A percentile compares a stretch with the other conserved stretches of the same genome.
Conservation (phyloP, 2,113 vertebrate species). For the Labrus mixtus region DNA sequence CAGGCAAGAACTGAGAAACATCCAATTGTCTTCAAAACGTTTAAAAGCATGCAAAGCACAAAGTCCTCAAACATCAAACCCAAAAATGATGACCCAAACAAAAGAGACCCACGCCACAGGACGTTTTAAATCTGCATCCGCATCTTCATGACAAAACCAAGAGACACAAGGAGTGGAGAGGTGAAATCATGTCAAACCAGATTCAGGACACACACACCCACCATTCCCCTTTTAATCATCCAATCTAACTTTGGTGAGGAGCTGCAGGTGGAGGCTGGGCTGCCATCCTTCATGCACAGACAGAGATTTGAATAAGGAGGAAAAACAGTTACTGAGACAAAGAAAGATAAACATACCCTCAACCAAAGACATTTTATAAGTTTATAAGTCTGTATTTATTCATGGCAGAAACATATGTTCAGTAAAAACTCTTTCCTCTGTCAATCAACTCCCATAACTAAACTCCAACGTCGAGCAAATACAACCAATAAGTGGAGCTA, state of each 20-base stretch:
- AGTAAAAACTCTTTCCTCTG: no score
- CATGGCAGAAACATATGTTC: no score
- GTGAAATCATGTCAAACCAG: conserved; percentile 11
- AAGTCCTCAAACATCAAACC: background rate
- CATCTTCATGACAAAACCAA: conserved; percentile 30
- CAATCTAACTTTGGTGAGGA: conserved; percentile 84
- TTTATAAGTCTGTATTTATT: no score
- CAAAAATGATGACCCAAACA: conserved; percentile 18
- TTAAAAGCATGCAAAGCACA: conserved; percentile 55
- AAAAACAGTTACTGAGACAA: conserved; percentile 36
- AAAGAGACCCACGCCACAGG: conserved; percentile 37
- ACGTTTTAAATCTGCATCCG: conserved; percentile 19
- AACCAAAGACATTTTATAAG: background rate
- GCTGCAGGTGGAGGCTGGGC: conserved; percentile 76
- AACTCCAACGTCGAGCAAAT: no score
- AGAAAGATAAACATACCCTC: background rate
- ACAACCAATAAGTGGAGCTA: no score
- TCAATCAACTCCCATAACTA: no score
- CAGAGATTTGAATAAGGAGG: conserved; percentile 42
- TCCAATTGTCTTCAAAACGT: background rate
- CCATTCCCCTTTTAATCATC: conserved; percentile 87
- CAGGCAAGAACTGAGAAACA: conserved; percentile 1
- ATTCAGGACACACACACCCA: conserved; percentile 67
- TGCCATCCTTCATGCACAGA: conserved; percentile 78
- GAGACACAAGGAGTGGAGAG: conserved; percentile 5